Percentiles rank a stretch among this genome's conserved stretches.
Evolutionary conservation across 2,888 invertebrate species (phyloP).

Genomic region (Sarcophaga carnaria): DNA sequence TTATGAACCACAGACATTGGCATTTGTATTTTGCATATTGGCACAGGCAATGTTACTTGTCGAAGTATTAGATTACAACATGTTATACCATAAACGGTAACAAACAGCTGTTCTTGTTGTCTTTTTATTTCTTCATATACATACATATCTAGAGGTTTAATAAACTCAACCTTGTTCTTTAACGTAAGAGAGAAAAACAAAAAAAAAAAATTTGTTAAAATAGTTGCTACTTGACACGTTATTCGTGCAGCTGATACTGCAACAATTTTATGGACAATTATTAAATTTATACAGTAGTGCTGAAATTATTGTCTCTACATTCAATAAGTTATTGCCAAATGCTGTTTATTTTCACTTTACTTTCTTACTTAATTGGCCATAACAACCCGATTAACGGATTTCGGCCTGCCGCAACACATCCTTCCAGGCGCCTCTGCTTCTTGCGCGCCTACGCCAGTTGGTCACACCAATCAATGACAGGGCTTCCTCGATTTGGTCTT

Average conservation of each 20-base stretch:
- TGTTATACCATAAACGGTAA: not conserved
- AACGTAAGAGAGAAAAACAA: conserved; percentile 6
- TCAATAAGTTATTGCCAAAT: too few relatives aligned
- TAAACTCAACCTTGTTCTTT: conserved; percentile 35
- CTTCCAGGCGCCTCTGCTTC: too few relatives aligned
- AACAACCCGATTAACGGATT: too few relatives aligned
- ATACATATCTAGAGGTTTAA: not conserved
- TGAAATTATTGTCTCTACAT: too few relatives aligned
- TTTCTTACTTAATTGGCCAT: too few relatives aligned
- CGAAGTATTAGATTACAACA: conserved; percentile 36
- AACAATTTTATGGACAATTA: conserved; percentile 12
- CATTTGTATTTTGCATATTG: not conserved
- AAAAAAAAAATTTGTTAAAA: conserved; percentile 2
- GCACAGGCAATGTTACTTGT: not conserved
- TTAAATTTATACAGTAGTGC: conserved; percentile 17
- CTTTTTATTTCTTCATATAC: not conserved
- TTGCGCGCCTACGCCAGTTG: too few relatives aligned
- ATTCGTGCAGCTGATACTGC: not conserved
- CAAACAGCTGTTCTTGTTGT: conserved; percentile 33
- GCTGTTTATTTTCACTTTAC: too few relatives aligned
- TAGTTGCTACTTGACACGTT: not conserved
- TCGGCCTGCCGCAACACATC: too few relatives aligned
- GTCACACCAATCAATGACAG: too few relatives aligned
- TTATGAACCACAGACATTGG: not conserved
- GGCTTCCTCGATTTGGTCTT: too few relatives aligned